These are phyloP conservation scores for Serilophus lunatus DNA, from an alignment of 2,113 vertebrate species.

Conservation along the genomic window DNA sequence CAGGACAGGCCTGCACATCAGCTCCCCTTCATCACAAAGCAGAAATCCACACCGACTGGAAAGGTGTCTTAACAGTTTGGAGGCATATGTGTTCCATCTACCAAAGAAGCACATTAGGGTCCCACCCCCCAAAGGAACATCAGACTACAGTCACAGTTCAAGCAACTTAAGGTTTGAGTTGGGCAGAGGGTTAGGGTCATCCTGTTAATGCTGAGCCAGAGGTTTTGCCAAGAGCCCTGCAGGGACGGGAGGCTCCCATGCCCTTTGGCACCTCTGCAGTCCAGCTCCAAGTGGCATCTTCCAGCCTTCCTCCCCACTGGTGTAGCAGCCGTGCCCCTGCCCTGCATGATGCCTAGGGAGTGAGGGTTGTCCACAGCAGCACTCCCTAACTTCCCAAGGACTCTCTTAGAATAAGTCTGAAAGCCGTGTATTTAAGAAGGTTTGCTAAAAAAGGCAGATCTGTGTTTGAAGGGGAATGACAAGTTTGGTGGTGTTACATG, in stretches of 20 bases:
- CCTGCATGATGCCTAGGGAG: background rate
- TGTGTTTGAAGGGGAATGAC: fast-evolving
- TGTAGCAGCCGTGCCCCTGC: background rate
- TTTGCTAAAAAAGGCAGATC: background rate
- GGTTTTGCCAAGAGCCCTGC: background rate
- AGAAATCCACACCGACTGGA: background rate
- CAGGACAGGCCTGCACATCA: background rate
- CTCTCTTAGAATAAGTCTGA: background rate
- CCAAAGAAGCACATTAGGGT: fast-evolving
- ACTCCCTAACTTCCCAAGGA: background rate
- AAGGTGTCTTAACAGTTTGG: background rate
- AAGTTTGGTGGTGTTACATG: fast-evolving
- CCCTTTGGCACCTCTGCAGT: fast-evolving
- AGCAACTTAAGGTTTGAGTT: background rate
- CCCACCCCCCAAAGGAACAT: fast-evolving
- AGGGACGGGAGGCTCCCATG: background rate
- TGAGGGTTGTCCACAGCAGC: fast-evolving
- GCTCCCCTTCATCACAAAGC: background rate
- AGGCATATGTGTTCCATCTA: background rate
- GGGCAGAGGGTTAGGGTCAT: background rate
- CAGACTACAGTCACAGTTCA: background rate
- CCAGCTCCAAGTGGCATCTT: background rate
- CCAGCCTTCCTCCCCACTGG: background rate
- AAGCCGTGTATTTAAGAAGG: background rate
- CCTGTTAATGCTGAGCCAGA: background rate